Base-by-base conservation (phyloP, 2,113 vertebrate genomes). In the Elephantulus edwardii region DNA sequence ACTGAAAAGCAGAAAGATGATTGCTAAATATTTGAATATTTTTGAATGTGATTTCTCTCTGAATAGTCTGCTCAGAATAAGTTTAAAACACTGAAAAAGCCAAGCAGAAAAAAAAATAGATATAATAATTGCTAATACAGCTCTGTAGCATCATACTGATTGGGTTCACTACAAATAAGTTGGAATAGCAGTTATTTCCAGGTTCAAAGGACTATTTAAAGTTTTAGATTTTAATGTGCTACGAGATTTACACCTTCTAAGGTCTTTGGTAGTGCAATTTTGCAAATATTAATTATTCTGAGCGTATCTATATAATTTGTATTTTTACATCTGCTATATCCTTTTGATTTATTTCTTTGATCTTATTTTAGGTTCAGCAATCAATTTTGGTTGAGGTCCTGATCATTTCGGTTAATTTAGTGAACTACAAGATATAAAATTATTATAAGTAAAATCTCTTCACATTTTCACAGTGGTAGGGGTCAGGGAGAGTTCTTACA, bases 401-500 rank as follows among this genome's bases (percentile, higher is more conserved):
- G 77, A 95, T 96, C 74, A 93, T 91, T 68, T 70, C 66, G 95
- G 95, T 96, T 90, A 96, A 97, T 97, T 96, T 92, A 96, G 88
- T 91, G 95, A 97, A 95, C 93, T 97, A 92, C 78, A 96, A 92
- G 96, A 89, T 80, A 96, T 87, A 87, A 96, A 97, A 97, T 97
- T 96, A 94, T 93, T 96, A 42, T 94, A 96, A 97, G 95, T 96
- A 95, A 97, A 97, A 93, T 92, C 72, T 97, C 96, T 94, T 97
- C 95, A 96, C 90, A 96, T 93, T 97, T 97, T 96, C 97, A 85
- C 96, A 95, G 92, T 93, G 60, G 89, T 91, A 90, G 60, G 60
- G 95, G 96, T 98, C 97, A 97, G 89, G 71, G 54, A 97, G 66
- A 97, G 95, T 97, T 96, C 96, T 96, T 92, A 96, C 96, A 98